A percentile compares a stretch with the other conserved stretches of the same genome.
Conservation (phyloP, 2,888 invertebrate species). For the Eremobia ochroleuca region DNA sequence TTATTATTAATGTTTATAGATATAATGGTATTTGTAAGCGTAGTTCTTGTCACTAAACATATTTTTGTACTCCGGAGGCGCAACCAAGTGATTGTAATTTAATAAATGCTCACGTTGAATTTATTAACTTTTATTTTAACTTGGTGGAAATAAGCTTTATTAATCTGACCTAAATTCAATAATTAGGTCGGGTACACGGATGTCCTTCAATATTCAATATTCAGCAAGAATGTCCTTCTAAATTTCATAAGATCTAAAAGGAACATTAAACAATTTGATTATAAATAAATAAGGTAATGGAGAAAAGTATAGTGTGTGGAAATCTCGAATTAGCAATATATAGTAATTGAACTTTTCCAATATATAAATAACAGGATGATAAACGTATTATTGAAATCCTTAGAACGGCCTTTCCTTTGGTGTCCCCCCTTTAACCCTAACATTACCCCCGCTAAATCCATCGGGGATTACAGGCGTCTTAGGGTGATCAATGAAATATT, state of each 20-base stretch:
- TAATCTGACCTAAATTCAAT: background rate
- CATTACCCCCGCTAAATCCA: background rate
- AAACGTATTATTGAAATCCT: too few species aligned
- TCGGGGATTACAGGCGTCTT: background rate
- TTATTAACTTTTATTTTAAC: background rate
- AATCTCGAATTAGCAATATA: too few species aligned
- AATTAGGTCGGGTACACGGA: background rate
- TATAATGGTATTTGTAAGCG: slow-evolving; percentile 44
- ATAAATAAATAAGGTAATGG: too few species aligned
- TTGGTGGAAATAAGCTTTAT: background rate
- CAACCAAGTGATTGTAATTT: slow-evolving; percentile 58
- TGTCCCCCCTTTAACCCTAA: too few species aligned
- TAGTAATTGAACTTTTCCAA: too few species aligned
- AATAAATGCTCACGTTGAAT: slow-evolving; percentile 57
- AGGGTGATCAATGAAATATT: background rate
- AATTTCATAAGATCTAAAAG: too few species aligned
- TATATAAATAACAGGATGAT: too few species aligned
- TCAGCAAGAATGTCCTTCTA: too few species aligned
- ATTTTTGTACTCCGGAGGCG: slow-evolving; percentile 60
- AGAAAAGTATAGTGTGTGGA: too few species aligned
- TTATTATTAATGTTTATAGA: slow-evolving; percentile 52
- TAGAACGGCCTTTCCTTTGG: too few species aligned
- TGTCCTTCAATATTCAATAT: too few species aligned
- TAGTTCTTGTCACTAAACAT: slow-evolving; percentile 58
- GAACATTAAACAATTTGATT: too few species aligned